phyloP scores from a whole-genome alignment of 2,888 invertebrate species.

The Drosophila birchii region DNA sequence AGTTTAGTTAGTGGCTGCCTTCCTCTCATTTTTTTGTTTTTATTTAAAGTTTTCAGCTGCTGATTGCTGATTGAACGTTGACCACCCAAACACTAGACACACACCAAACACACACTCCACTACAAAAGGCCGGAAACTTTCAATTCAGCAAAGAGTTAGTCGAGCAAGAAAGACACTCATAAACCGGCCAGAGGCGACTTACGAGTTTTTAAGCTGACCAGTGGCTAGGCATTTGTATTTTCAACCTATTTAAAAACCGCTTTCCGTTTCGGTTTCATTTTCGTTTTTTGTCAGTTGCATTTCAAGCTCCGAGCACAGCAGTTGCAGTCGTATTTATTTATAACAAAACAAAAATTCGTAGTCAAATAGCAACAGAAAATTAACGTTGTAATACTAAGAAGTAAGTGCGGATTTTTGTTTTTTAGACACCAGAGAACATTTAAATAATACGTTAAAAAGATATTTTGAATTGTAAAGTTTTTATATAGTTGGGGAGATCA shows the following conservation, averaged over 20 bases:
- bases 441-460: rapidly evolving
- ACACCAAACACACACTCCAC: conserved; percentile 23
- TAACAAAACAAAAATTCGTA: not conserved
- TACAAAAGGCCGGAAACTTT: conserved; percentile 75
- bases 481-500: not conserved
- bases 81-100: conserved; percentile 45
- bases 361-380: not conserved
- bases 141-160: conserved; percentile 62
- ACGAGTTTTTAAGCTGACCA: conserved; percentile 23
- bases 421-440: not conserved
- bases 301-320: conserved; percentile 47
- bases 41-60: not conserved
- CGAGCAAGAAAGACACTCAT: conserved; percentile 32
- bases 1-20: conserved; percentile 8
- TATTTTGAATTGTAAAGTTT: not conserved
- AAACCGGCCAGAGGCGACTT: conserved; percentile 63
- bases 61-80: conserved; percentile 51
- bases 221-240: conserved; percentile 26
- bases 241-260: conserved; percentile 30
- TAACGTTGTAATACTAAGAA: not conserved
- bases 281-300: conserved; percentile 62
- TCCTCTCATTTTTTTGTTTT: not conserved
- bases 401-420: conserved; percentile 13
- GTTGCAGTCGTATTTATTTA: conserved; percentile 23
- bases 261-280: conserved; percentile 29